These are phyloP conservation scores for Myrmophylax atrothorax DNA, from an alignment of 2,113 vertebrate species.

Conservation along the genomic window DNA sequence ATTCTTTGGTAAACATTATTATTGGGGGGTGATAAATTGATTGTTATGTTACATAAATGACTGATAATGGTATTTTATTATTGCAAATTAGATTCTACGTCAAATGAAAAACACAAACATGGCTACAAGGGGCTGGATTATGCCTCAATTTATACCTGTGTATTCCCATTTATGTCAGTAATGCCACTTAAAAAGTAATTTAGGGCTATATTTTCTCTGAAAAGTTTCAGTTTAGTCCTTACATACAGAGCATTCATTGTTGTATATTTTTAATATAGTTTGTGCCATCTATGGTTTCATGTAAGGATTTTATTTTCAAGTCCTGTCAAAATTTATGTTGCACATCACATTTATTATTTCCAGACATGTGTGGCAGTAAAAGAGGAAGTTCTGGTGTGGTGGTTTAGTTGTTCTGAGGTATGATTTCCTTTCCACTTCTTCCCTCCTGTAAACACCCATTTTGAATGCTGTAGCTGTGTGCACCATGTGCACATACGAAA, in stretches of 20 bases:
- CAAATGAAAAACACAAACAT: neutral
- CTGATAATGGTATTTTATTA: neutral
- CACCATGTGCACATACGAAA: neutral
- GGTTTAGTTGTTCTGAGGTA: neutral
- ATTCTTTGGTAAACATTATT: slow-evolving; percentile 18
- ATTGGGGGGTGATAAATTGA: neutral
- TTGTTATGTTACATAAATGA: neutral
- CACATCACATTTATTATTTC: neutral
- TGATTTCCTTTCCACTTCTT: neutral
- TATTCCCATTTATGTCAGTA: neutral
- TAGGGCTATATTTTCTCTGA: neutral
- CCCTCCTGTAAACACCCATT: neutral
- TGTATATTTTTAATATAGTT: neutral
- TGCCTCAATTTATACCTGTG: neutral
- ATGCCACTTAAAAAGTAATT: neutral
- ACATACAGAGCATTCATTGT: neutral
- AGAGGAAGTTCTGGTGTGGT: neutral
- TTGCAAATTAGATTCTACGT: neutral
- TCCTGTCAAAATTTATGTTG: neutral
- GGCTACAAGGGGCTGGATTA: neutral
- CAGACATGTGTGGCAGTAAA: neutral
- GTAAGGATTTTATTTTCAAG: neutral
- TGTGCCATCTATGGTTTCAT: neutral
- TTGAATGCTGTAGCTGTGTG: neutral
- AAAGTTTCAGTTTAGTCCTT: neutral